Percentiles rank a stretch among this genome's conserved stretches.
phyloP scores from a whole-genome alignment of 2,888 invertebrate species.

The Calliphora vomitoria region DNA sequence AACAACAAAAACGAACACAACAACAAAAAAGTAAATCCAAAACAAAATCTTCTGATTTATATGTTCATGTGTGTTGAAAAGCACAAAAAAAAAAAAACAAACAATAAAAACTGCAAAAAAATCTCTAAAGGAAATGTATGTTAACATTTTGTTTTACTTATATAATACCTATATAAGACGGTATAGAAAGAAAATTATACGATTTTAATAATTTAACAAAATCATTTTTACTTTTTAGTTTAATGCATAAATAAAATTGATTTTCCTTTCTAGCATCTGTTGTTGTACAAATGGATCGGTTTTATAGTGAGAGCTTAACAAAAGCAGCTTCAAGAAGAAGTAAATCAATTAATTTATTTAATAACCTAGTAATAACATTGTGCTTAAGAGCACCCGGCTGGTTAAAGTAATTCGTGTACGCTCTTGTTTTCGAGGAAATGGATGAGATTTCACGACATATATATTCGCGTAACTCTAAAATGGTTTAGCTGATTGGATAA shows the following conservation, averaged over 20 bases:
- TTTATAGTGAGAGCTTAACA: background rate
- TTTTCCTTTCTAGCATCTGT: constrained; percentile 8
- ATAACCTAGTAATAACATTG: too few relatives aligned
- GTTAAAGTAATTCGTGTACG: too few relatives aligned
- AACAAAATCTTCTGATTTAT: constrained; percentile 53
- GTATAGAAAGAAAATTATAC: constrained; percentile 24
- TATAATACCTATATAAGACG: too few relatives aligned
- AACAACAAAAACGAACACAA: constrained; percentile 10
- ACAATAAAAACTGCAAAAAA: constrained; percentile 6
- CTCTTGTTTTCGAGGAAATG: too few relatives aligned
- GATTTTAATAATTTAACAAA: constrained; percentile 51
- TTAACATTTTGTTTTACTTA: constrained; percentile 32
- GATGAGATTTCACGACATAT: too few relatives aligned
- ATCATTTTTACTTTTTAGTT: constrained; percentile 48
- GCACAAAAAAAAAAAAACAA: background rate
- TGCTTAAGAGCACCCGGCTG: too few relatives aligned
- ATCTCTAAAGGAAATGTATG: constrained; percentile 46
- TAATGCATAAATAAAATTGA: constrained; percentile 12
- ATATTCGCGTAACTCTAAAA: too few relatives aligned
- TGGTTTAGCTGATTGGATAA: too few relatives aligned
- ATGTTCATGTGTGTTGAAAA: constrained; percentile 26
- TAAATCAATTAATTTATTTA: background rate
- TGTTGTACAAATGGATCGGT: background rate
- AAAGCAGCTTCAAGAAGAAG: background rate
- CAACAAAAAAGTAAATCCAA: constrained; percentile 32